A percentile compares a stretch with the other conserved stretches of the same genome.
These are phyloP conservation scores for Ovibos moschatus DNA, from an alignment of 2,113 vertebrate species.

Conservation along the genomic window DNA sequence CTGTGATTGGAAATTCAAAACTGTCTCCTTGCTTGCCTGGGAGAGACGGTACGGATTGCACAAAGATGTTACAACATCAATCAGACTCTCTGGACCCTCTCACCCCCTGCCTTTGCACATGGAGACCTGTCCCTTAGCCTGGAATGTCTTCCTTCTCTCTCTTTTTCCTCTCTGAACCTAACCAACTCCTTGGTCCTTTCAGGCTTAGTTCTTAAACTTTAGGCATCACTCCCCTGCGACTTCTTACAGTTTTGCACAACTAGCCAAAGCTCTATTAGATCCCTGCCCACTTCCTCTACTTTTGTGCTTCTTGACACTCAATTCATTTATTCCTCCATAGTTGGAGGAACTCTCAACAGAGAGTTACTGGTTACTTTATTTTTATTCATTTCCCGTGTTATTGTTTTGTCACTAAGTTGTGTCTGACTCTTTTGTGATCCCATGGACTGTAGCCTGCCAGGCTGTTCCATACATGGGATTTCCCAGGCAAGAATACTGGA, in stretches of 20 bases:
- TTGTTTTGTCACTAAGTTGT: neutral
- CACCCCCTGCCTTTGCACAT: neutral
- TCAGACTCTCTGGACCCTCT: neutral
- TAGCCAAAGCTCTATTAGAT: neutral
- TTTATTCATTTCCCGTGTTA: neutral
- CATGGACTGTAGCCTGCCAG: neutral
- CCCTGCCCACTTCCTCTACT: neutral
- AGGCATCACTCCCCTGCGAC: neutral
- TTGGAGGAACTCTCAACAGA: neutral
- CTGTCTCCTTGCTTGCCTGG: neutral
- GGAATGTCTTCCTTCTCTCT: neutral
- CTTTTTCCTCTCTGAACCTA: neutral
- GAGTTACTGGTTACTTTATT: neutral
- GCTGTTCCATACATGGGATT: neutral
- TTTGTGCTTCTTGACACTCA: neutral
- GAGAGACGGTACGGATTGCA: fast-evolving
- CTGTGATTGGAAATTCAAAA: neutral
- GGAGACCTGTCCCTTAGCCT: neutral
- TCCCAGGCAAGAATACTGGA: neutral
- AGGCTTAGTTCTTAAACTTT: neutral
- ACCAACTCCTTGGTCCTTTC: neutral
- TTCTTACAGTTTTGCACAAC: neutral
- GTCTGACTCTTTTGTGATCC: neutral
- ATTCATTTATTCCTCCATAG: neutral
- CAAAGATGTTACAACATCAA: neutral